Conservation (phyloP, 2,888 invertebrate genomes). For the Drosophila multiciliata region DNA sequence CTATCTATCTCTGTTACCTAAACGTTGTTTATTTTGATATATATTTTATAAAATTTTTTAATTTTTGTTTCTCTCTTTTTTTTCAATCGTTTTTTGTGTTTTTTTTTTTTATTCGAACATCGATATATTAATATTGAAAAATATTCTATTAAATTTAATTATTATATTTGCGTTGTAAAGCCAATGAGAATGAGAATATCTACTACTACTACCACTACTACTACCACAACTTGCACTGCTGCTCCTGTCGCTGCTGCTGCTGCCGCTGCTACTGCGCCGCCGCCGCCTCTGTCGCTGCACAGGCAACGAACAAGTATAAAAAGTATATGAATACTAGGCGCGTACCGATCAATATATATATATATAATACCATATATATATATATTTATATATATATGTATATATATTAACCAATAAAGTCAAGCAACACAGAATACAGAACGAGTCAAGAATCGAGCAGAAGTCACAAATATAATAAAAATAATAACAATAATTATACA, state of each 20-base stretch:
- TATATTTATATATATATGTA: slow-evolving; percentile 4
- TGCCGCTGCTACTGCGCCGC: slow-evolving; percentile 45
- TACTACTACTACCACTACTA: slow-evolving; percentile 82
- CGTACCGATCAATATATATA: slow-evolving; percentile 21
- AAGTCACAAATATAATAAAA: slow-evolving; percentile 31
- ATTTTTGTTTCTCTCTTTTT: slow-evolving; percentile 56
- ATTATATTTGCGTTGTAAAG: slow-evolving; percentile 84
- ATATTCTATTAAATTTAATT: slow-evolving; percentile 77
- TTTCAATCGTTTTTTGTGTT: slow-evolving; percentile 55
- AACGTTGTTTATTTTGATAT: slow-evolving; percentile 46
- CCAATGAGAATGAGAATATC: slow-evolving; percentile 85
- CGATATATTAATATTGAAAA: slow-evolving; percentile 69
- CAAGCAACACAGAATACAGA: slow-evolving; percentile 34
- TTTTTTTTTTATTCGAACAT: slow-evolving; percentile 53
- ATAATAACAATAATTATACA: not conserved
- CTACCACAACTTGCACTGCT: slow-evolving; percentile 82
- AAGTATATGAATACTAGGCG: slow-evolving; percentile 39
- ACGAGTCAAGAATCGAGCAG: slow-evolving; percentile 22
- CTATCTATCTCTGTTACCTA: slow-evolving; percentile 23
- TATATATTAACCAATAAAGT: slow-evolving; percentile 25
- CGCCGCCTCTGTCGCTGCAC: slow-evolving; percentile 27
- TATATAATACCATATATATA: not conserved
- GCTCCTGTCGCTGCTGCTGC: slow-evolving; percentile 76
- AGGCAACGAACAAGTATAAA: slow-evolving; percentile 19
- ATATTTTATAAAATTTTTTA: slow-evolving; percentile 47